Base-by-base conservation (phyloP, 1,140 invertebrate species). In the Drosophila bipectinata region DNA sequence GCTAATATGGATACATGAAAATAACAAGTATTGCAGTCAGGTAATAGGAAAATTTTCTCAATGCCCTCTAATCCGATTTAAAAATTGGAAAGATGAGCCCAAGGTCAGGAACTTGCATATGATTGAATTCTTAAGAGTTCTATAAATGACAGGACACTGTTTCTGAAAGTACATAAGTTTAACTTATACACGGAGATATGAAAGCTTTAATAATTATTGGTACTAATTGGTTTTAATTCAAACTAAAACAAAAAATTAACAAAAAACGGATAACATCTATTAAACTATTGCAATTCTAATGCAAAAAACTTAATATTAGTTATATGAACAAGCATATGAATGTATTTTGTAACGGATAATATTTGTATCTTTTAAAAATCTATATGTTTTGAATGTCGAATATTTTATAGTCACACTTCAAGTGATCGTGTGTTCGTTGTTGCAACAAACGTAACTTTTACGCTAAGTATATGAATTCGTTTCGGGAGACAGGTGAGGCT, bases 351-450 rank as follows among this genome's bases (percentile, higher is more conserved):
- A 54, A 61, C 21, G 54, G 41, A 71, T 75, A 79, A 60, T 75
- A 79, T 84, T 68, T 79, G 69, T 79, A 79, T 77, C 82, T 81
- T 87, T 85, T 78, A 62, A 85, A 74, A 78, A 85, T 85, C 82
- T 85, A 52, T 85, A 88, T 85, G 82, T 85, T 88, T 85, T 85
- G 62, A 66, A 77, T 88, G 83, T 88, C 71, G 66, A 87, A 74
- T 85, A 79, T 81, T 82, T 82, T 81, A 63, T 81, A 71, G 62
- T 64, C 64, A 67, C 61, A 77, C 69, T 80, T 72, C 57, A 68
- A 77, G 64, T 77, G 77, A 80, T 61, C 73, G 53, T 78, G 69
- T 81, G 82, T 82, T 82, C 55, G 63, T 81, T 71, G 73, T 81
- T 85, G 59, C 30, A 82, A 73, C 58, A 77, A 71, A 59, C 62